Evolutionary conservation across 2,113 vertebrate species (phyloP), one percentile per base, ranked within the genome.

Genomic region (Epinephelus cyanopodus): DNA sequence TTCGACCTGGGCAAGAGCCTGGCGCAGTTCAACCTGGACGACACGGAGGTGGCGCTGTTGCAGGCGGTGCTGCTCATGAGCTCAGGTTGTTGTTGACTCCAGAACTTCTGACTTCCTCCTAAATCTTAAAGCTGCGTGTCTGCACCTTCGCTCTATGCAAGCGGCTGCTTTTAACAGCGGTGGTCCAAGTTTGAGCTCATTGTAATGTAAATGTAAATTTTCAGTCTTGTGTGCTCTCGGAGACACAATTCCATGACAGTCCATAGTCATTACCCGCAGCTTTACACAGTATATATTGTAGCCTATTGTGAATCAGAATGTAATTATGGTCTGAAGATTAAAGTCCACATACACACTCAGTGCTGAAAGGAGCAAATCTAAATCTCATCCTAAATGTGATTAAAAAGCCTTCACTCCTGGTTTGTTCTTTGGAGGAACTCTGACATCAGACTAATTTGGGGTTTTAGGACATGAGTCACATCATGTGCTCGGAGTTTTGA

Each of bases 21-120:
- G 91, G 97, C 97, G 87, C 97, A 97, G 95, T 98, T 98, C 95
- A 97, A 97, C 93, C 94, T 98, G 93, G 97, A 98, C 14, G 97
- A 98, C 95, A 97, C 97, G 0, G 97, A 98, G 94, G 97, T 98
- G 94, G 97, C 97, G 74, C 96, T 98, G 89, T 92, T 98, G 89
- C 97, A 98, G 94, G 97, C 97, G 6, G 97, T 98, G 92, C 96
- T 98, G 93, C 96, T 98, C 88, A 97, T 98, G 97, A 98, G 97
- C 93, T 98, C 97, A 96, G 97, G 96, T 97, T 91, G 69, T 66
- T 71, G 45, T 15, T 48, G 21, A 29, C 11, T 9, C 15, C 15
- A n/a, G 12, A 57, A 54, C 68, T 29, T 18, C 0, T 19, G 47
- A 53, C 42, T 25, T 50, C 19, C 63, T 63, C 23, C 25, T 13